Evolutionary conservation across 1,140 invertebrate species (phyloP), one percentile per base, ranked within the genome.

Genomic region (Cheumatopsyche charites): DNA sequence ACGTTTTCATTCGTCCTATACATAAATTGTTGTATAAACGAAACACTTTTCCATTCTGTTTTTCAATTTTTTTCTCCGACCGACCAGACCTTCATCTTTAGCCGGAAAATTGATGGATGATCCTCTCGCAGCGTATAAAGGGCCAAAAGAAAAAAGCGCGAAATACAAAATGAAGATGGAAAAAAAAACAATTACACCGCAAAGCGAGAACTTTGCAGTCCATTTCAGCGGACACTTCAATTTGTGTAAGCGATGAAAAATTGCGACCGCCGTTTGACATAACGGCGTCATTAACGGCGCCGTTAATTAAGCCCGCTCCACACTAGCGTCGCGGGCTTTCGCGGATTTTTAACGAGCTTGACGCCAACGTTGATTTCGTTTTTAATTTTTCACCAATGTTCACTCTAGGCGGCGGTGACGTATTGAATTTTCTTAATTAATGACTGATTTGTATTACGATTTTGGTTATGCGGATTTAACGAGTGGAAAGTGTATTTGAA

Each of bases 161-260:
- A 26, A 68, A 72, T n/a, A n/a, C n/a, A n/a, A n/a, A 63, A 25
- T n/a, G 9, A 36, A 3, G 62, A 66, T 68, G 43, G 29, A 36
- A 36, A 4, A 41, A 67, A 75, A 75, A 75, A 75, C 73, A 75
- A 75, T 75, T 75, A 75, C 73, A 69, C 43, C 15, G 73, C 73
- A 68, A 72, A 36, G 29, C 3, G 29, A 75, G 72, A 75, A 75
- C 69, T 75, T 75, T 41, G 65, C 49, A 67, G 65, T 15, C 63
- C 70, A 17, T 58, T 67, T 36, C 58, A 41, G 9, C 43, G 45
- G 70, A 42, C 67, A 58, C 73, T 49, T 70, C 73, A 75, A 75
- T 75, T 67, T 75, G 68, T 75, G 52, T 71, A 71, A 58, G n/a
- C 21, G 70, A 47, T 72, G 73, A 75, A 75, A 72, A 72, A 75